A percentile compares a stretch with the other conserved stretches of the same genome.
Conservation (phyloP, 2,888 invertebrate genomes). For the Hecatera dysodea region DNA sequence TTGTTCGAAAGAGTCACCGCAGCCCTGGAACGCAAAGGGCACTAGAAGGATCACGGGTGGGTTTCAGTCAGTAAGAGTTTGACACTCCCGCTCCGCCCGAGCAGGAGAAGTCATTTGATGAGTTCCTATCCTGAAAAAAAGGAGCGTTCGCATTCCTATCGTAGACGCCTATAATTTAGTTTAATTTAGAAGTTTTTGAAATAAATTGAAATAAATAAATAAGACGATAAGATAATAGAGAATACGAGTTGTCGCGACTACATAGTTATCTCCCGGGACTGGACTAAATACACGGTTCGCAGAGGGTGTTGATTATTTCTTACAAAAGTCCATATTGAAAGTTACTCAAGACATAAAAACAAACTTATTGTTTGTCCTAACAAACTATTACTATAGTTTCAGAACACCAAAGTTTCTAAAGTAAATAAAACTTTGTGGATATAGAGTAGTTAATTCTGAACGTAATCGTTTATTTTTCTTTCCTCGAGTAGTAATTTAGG, state of each 20-base stretch:
- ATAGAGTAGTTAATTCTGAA: slow-evolving; percentile 18
- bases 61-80: too few relatives aligned
- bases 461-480: slow-evolving; percentile 40
- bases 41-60: too few relatives aligned
- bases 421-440: slow-evolving; percentile 31
- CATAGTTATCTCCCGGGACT: background rate
- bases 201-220: too few relatives aligned
- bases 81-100: too few relatives aligned
- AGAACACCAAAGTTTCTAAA: slow-evolving; percentile 15
- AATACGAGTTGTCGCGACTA: background rate
- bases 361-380: slow-evolving; percentile 12
- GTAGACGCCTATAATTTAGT: too few relatives aligned
- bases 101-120: too few relatives aligned
- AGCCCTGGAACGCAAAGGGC: too few relatives aligned
- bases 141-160: too few relatives aligned
- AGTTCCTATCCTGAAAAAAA: too few relatives aligned
- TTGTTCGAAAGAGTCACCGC: too few relatives aligned
- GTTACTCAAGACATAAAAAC: slow-evolving; percentile 15
- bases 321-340: slow-evolving; percentile 7
- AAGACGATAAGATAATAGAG: too few relatives aligned
- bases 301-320: slow-evolving; percentile 6
- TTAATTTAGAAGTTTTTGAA: too few relatives aligned
- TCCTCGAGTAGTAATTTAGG: slow-evolving; percentile 30
- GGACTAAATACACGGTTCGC: background rate
- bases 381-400: slow-evolving; percentile 19